Conservation (phyloP, 2,797 vertebrate genomes). For the Microctenopoma steveboyesi region DNA sequence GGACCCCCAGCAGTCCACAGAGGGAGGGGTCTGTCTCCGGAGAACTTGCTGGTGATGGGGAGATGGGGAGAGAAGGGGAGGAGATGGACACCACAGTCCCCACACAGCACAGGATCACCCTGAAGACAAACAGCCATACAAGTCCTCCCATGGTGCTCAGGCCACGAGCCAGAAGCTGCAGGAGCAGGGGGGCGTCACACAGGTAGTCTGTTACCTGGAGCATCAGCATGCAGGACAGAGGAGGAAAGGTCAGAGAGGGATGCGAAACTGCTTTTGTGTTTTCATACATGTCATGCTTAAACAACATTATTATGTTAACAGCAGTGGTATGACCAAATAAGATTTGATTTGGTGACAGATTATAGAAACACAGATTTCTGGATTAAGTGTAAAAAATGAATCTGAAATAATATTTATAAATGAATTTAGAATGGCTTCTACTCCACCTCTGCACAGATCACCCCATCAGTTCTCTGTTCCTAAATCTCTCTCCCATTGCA, state of each 20-base stretch:
- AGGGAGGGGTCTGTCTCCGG: conserved; percentile 76
- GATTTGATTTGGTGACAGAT: no score
- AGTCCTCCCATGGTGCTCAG: conserved; percentile 83
- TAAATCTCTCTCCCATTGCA: no score
- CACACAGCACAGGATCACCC: conserved; percentile 84
- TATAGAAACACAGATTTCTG: no score
- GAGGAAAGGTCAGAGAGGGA: background rate
- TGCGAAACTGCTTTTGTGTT: no score
- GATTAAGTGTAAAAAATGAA: no score
- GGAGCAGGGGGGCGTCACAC: conserved; percentile 78
- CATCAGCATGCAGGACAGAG: background rate
- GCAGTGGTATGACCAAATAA: no score
- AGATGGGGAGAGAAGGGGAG: conserved; percentile 60
- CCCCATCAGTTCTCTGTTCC: no score
- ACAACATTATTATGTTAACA: no score
- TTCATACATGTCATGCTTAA: no score
- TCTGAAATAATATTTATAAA: no score
- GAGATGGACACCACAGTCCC: conserved; percentile 81
- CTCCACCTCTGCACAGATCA: no score
- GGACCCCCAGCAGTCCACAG: conserved; percentile 78
- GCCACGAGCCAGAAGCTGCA: conserved; percentile 76
- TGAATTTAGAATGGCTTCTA: no score
- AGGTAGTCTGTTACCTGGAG: conserved; percentile 86
- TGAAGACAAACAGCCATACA: conserved; percentile 84
- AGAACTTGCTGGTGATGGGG: conserved; percentile 49